Percentiles rank a stretch among this genome's conserved stretches.
phyloP scores from a whole-genome alignment of 2,113 vertebrate species.

The Scomber japonicus region DNA sequence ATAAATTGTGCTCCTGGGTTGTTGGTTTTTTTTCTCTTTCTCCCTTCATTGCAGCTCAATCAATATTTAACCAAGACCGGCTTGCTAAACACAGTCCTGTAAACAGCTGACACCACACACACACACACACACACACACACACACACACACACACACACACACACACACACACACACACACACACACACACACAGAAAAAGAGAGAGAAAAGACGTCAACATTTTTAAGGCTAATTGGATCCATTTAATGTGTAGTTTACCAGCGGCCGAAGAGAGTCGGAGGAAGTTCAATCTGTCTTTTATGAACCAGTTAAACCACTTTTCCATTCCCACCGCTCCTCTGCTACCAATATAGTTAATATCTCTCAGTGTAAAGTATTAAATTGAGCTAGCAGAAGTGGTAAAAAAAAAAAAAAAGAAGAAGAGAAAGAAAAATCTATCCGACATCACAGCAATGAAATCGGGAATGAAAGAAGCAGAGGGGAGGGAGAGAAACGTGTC shows the following conservation, averaged over 20 bases:
- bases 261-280: slow-evolving; percentile 11
- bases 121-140: not conserved
- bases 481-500: not conserved
- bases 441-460: not conserved
- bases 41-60: slow-evolving; percentile 2
- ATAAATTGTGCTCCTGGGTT: slow-evolving; percentile 4
- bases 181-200: not conserved
- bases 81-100: slow-evolving; percentile 26
- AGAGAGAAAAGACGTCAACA: slow-evolving; percentile 12
- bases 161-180: too few relatives aligned
- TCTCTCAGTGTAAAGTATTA: slow-evolving; percentile 10
- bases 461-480: slow-evolving; percentile 15
- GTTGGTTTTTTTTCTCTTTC: not conserved
- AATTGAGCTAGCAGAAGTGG: slow-evolving; percentile 14
- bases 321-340: not conserved
- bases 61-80: slow-evolving; percentile 33
- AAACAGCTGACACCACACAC: slow-evolving; percentile 31
- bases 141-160: not conserved
- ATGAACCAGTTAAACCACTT: slow-evolving; percentile 36
- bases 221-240: slow-evolving; percentile 52
- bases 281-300: slow-evolving; percentile 23
- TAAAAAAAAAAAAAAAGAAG: slow-evolving; percentile 1
- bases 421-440: slow-evolving; percentile 23
- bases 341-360: not conserved
- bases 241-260: slow-evolving; percentile 34